Conservation (phyloP, 2,113 vertebrate species). For the Capreolus pygargus region DNA sequence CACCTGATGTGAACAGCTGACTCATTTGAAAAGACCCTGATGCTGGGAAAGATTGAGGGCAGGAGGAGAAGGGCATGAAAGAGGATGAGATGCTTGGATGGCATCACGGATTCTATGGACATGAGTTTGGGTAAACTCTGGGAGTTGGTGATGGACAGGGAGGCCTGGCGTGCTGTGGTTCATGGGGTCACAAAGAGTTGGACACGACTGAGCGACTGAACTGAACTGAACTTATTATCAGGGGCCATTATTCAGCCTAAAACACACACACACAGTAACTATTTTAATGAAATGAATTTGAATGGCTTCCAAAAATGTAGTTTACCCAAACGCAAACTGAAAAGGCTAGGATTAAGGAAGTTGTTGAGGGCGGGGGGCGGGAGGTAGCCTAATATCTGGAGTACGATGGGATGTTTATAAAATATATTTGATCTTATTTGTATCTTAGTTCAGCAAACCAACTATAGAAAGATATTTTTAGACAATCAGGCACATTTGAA, state of each 20-base stretch:
- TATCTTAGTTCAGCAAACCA: neutral
- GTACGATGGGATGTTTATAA: neutral
- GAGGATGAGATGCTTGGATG: neutral
- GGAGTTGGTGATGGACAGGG: neutral
- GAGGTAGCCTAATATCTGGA: neutral
- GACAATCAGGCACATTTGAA: neutral
- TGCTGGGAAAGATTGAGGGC: neutral
- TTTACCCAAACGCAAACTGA: neutral
- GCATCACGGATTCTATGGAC: neutral
- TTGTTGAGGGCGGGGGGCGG: accelerated
- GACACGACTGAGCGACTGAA: neutral
- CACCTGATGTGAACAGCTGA: neutral
- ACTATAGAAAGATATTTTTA: neutral
- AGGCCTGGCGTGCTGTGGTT: neutral
- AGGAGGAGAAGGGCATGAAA: neutral
- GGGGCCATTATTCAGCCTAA: neutral
- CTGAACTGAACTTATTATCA: neutral
- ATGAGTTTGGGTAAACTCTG: neutral
- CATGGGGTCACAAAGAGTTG: neutral
- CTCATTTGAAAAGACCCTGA: neutral
- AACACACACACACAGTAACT: neutral
- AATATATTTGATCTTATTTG: neutral
- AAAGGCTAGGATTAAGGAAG: neutral
- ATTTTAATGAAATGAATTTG: neutral
- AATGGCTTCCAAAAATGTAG: neutral